phyloP scores from a whole-genome alignment of 2,888 invertebrate species.

The Xanthorhoe spadicearia region DNA sequence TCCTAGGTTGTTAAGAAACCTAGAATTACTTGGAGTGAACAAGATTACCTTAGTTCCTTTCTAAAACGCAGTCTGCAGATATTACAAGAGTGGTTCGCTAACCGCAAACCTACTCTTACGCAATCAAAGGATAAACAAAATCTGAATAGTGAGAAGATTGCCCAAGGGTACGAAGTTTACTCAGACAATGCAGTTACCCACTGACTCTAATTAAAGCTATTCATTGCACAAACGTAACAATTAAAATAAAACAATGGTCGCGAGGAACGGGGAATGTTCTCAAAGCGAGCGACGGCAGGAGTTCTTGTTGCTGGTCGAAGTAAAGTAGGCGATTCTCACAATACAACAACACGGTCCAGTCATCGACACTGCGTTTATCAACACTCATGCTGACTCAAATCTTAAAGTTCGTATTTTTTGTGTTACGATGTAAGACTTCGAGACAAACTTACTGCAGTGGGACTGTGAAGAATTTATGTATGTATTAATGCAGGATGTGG shows the following conservation, averaged over 20 bases:
- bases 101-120: slow-evolving; percentile 10
- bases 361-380: too few species aligned
- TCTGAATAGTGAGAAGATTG: slow-evolving; percentile 26
- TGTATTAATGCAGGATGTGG: too few species aligned
- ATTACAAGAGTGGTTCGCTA: background rate
- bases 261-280: slow-evolving; percentile 26
- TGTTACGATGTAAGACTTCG: too few species aligned
- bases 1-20: background rate
- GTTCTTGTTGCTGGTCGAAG: slow-evolving; percentile 17
- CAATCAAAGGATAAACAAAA: slow-evolving; percentile 24
- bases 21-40: background rate
- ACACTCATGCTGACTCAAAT: too few species aligned
- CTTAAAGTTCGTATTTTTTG: too few species aligned
- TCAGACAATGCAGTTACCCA: slow-evolving; percentile 9
- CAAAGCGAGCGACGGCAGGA: slow-evolving; percentile 14
- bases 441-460: too few species aligned
- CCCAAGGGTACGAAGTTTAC: slow-evolving; percentile 22
- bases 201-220: slow-evolving; percentile 11
- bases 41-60: background rate
- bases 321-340: slow-evolving; percentile 22
- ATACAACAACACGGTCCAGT: too few species aligned
- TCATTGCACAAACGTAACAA: slow-evolving; percentile 33
- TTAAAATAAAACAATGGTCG: slow-evolving; percentile 28
- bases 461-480: too few species aligned
- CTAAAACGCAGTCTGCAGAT: background rate